Evolutionary conservation across 1,140 invertebrate genomes (phyloP).

Genomic region (Dermatophagoides farinae): DNA sequence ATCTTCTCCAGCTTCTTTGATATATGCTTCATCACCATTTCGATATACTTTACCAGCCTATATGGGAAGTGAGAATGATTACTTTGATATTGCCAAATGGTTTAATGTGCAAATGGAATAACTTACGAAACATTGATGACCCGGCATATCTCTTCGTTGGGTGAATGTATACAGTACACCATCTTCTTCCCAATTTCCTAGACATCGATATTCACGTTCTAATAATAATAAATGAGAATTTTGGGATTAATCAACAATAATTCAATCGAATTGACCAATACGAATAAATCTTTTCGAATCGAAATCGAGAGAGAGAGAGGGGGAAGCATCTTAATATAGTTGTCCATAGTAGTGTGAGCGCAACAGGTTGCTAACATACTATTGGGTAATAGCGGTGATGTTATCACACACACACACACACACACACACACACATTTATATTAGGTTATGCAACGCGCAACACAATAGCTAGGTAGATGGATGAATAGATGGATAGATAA

Average conservation of each 20-base stretch:
- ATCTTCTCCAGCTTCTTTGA: conserved; percentile 42
- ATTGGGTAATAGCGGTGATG: too few relatives aligned
- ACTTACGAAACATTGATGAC: conserved; percentile 44
- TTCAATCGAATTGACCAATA: background rate
- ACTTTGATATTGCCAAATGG: background rate
- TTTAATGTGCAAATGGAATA: background rate
- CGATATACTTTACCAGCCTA: conserved; percentile 38
- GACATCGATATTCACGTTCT: conserved; percentile 45
- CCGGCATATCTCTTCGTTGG: conserved; percentile 39
- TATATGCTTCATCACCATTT: conserved; percentile 38
- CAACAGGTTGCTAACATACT: too few relatives aligned
- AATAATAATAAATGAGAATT: background rate
- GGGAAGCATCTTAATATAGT: background rate
- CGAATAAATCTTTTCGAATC: background rate
- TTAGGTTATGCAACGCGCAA: too few relatives aligned
- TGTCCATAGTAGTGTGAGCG: too few relatives aligned
- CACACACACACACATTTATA: too few relatives aligned
- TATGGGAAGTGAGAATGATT: background rate
- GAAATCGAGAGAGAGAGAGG: background rate
- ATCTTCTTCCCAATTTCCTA: conserved; percentile 46
- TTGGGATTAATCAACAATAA: too few relatives aligned
- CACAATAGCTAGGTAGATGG: too few relatives aligned
- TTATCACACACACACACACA: too few relatives aligned
- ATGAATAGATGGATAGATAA: too few relatives aligned
- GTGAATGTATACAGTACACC: conserved; percentile 46